phyloP scores from a whole-genome alignment of 2,797 vertebrate species.

The Percopsis omiscomaycus region DNA sequence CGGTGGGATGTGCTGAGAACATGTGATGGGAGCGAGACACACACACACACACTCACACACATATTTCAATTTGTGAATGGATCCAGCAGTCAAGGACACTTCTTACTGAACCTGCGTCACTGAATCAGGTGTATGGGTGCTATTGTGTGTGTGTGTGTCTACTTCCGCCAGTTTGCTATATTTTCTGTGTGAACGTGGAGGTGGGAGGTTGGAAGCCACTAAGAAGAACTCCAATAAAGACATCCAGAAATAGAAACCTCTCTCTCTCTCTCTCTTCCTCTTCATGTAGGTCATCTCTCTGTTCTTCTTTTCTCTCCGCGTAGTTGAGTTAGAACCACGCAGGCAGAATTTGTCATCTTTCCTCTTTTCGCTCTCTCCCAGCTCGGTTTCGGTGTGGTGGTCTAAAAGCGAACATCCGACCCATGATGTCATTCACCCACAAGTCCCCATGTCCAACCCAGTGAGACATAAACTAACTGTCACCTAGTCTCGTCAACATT shows the following conservation, averaged over 20 bases:
- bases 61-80: conserved; percentile 19
- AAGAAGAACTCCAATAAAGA: conserved; percentile 67
- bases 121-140: conserved; percentile 23
- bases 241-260: conserved; percentile 70
- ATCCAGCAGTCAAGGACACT: conserved; percentile 15
- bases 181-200: conserved; percentile 50
- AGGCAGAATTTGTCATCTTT: conserved; percentile 66
- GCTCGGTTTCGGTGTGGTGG: conserved; percentile 45
- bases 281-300: conserved; percentile 67
- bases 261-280: conserved; percentile 26
- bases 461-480: too few relatives aligned
- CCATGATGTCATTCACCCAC: neutral
- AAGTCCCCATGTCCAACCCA: neutral
- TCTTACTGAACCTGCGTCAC: conserved; percentile 17
- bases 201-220: conserved; percentile 63
- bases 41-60: conserved; percentile 16
- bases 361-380: conserved; percentile 28
- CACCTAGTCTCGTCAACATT: too few relatives aligned
- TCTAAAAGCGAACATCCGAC: conserved; percentile 20
- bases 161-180: conserved; percentile 37
- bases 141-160: conserved; percentile 7
- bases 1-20: conserved; percentile 16
- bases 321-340: conserved; percentile 40
- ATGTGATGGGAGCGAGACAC: conserved; percentile 37
- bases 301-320: conserved; percentile 41